Evolutionary conservation across 2,113 vertebrate species (phyloP).

Genomic region (Sclerurus mexicanus): DNA sequence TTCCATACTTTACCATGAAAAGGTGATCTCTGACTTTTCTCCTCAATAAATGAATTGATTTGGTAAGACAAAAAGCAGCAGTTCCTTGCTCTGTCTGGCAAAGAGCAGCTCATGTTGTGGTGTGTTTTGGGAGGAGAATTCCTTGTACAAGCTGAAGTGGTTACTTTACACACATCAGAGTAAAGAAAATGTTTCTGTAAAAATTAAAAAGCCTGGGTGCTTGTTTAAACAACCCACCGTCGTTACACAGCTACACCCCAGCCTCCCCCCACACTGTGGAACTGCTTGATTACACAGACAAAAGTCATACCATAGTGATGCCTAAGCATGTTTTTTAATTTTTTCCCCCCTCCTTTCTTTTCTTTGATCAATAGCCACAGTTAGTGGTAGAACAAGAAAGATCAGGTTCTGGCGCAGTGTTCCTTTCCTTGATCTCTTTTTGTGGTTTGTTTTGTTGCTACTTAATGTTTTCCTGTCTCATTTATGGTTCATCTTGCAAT

Average conservation of each 20-base stretch:
- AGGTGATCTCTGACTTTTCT: neutral
- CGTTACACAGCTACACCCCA: accelerated
- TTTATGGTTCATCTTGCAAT: neutral
- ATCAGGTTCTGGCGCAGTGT: neutral
- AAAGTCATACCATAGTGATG: accelerated
- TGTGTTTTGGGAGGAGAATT: neutral
- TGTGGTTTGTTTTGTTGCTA: neutral
- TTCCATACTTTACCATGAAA: neutral
- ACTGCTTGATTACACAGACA: neutral
- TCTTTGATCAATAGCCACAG: neutral
- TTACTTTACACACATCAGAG: neutral
- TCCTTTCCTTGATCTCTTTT: neutral
- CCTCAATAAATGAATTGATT: neutral
- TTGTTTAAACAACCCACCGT: neutral
- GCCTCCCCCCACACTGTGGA: accelerated
- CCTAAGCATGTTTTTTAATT: accelerated
- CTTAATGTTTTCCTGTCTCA: neutral
- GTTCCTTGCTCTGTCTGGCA: neutral
- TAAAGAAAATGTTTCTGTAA: neutral
- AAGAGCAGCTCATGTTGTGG: neutral
- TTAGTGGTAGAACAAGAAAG: neutral
- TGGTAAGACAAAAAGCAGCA: neutral
- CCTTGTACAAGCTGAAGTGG: neutral
- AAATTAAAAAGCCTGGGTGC: neutral
- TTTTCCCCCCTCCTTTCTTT: neutral